Evolutionary conservation across 2,113 vertebrate species (phyloP), one percentile per base, ranked within the genome.

Genomic region (Tragelaphus buxtoni): DNA sequence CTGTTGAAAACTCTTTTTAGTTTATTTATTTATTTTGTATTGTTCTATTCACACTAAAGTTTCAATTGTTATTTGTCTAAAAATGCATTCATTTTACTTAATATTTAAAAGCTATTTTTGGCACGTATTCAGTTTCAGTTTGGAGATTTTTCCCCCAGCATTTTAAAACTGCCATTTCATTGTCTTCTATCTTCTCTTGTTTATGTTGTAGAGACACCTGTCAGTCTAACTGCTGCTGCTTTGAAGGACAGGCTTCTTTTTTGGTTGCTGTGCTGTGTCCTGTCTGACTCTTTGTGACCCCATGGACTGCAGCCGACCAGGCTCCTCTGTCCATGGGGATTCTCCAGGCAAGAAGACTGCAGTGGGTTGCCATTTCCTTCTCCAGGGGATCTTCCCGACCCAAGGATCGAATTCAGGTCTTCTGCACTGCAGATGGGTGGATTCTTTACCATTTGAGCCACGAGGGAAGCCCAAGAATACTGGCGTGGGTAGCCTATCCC

Each of bases 121-220:
- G 39, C 63, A 0, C 20, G 47, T 51, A 9, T 74, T 58, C 17
- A 10, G 8, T 39, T 86, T 61, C 63, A n/a, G 39, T 42, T 53
- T 76, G 89, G 72, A 51, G 30, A 7, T 24, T 5, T 51, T 60
- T 9, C 5, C 28, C 28, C 10, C 30, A 32, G 24, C 69, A 8
- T 63, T 14, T 35, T 22, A 14, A 9, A 24, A 0, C 24, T 32
- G 28, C 20, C 3, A 0, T 13, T 55, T 53, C 11, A 11, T 8
- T 58, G 10, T 58, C 51, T n/a, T 47, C 63, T 32, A 13, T 3
- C 14, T 35, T 49, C 51, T 32, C 9, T 30, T 6, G 17, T 51
- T 53, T 28, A 2, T 26, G 35, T 28, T 18, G 4, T 28, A 8
- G 35, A 47, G 42, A 28, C 4, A 2, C 51, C 56, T 26, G 80